phyloP scores from a whole-genome alignment of 2,888 invertebrate species.

The Malacosoma neustria region DNA sequence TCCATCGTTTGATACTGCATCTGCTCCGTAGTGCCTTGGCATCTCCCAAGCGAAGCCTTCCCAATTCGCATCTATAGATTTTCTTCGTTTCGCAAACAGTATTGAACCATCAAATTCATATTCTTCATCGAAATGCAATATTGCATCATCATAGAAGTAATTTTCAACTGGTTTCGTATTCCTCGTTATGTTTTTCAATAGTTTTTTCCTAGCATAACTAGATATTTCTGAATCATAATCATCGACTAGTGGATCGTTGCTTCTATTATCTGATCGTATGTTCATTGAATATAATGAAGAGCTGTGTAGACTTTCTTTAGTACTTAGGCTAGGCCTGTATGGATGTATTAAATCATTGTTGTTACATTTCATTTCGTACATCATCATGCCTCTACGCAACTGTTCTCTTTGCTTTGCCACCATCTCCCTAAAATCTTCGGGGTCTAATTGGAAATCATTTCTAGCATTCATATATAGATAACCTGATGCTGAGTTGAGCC shows the following conservation, averaged over 20 bases:
- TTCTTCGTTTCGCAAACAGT: slow-evolving; percentile 62
- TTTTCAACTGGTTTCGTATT: slow-evolving; percentile 53
- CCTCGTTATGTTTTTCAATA: slow-evolving; percentile 62
- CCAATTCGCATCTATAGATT: slow-evolving; percentile 56
- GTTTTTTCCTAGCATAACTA: slow-evolving; percentile 60
- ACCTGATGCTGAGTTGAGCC: slow-evolving; percentile 66
- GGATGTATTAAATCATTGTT: slow-evolving; percentile 45
- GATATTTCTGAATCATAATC: slow-evolving; percentile 66
- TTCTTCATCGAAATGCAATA: slow-evolving; percentile 63
- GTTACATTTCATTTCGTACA: slow-evolving; percentile 46
- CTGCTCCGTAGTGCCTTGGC: slow-evolving; percentile 36
- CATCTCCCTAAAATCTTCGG: slow-evolving; percentile 62
- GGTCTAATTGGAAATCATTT: slow-evolving; percentile 64
- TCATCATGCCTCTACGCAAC: slow-evolving; percentile 53
- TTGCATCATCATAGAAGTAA: slow-evolving; percentile 68
- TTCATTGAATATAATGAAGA: slow-evolving; percentile 60
- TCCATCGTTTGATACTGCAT: slow-evolving; percentile 56
- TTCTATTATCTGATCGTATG: slow-evolving; percentile 47
- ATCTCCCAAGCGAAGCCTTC: slow-evolving; percentile 45
- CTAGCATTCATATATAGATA: slow-evolving; percentile 69
- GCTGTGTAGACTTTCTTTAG: slow-evolving; percentile 47
- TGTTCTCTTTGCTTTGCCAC: slow-evolving; percentile 61
- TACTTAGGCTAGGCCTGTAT: slow-evolving; percentile 40
- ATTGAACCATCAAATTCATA: slow-evolving; percentile 67
- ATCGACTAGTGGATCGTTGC: slow-evolving; percentile 62